A percentile compares a stretch with the other conserved stretches of the same genome.
These are phyloP conservation scores for Sebastes matsubarae DNA, from an alignment of 2,797 vertebrate species.

Conservation along the genomic window DNA sequence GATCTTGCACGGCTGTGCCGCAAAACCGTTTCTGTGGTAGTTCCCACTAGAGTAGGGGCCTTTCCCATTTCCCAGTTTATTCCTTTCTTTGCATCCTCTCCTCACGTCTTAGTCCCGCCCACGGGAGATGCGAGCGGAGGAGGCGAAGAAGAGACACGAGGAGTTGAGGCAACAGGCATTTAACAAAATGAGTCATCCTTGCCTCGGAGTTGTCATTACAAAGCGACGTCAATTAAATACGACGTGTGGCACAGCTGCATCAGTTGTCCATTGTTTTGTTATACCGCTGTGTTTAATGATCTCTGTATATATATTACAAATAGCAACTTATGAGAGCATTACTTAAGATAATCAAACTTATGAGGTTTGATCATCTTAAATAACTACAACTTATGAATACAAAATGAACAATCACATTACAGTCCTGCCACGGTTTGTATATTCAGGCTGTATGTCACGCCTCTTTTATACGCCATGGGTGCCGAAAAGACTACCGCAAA, in stretches of 20 bases:
- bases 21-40: too few relatives aligned
- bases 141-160: too few relatives aligned
- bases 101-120: background rate
- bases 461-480: background rate
- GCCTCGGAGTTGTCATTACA: background rate
- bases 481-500: background rate
- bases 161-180: too few relatives aligned
- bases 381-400: background rate
- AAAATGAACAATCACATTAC: background rate
- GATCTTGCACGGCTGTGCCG: too few relatives aligned
- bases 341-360: too few relatives aligned
- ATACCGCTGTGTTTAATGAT: background rate
- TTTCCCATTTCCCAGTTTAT: too few relatives aligned
- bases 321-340: too few relatives aligned
- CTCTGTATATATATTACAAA: background rate
- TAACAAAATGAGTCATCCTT: background rate
- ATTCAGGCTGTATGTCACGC: background rate
- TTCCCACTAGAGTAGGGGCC: accelerated
- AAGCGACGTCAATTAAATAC: background rate
- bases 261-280: too few relatives aligned
- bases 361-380: background rate
- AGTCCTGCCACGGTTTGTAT: background rate
- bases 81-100: background rate
- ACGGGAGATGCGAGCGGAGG: background rate
- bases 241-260: background rate